Conservation (phyloP, 2,113 vertebrate genomes). For the Eolophus roseicapilla region DNA sequence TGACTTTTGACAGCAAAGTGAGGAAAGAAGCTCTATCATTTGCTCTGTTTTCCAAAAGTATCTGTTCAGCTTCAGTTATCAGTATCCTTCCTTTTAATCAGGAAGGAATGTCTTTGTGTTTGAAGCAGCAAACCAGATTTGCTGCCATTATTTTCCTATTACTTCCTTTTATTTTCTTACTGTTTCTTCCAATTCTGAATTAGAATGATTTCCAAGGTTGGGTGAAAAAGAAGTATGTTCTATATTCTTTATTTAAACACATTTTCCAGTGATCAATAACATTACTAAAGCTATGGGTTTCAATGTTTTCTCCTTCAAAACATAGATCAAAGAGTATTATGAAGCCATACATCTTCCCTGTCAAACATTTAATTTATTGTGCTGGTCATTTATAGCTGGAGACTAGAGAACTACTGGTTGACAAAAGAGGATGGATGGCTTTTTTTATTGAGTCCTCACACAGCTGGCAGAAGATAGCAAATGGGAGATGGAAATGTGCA, state of each 20-base stretch:
- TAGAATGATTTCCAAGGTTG: slow-evolving; percentile 9
- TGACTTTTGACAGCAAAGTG: neutral
- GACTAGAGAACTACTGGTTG: slow-evolving; percentile 51
- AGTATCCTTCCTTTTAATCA: slow-evolving; percentile 20
- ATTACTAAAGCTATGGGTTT: slow-evolving; percentile 41
- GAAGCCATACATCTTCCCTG: slow-evolving; percentile 48
- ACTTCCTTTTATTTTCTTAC: neutral
- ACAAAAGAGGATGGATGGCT: slow-evolving; percentile 60
- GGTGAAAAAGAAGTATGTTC: neutral
- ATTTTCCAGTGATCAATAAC: slow-evolving; percentile 25
- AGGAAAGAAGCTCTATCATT: neutral
- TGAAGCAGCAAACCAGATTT: neutral
- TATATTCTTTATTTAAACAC: slow-evolving; percentile 38
- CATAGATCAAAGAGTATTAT: slow-evolving; percentile 41
- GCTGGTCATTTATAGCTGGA: slow-evolving; percentile 60
- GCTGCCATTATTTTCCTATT: neutral
- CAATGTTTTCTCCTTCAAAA: slow-evolving; percentile 56
- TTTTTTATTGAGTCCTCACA: slow-evolving; percentile 49
- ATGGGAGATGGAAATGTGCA: neutral
- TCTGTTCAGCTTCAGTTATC: slow-evolving; percentile 7
- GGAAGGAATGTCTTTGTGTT: neutral
- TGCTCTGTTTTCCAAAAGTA: neutral
- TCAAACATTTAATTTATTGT: slow-evolving; percentile 71
- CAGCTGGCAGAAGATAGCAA: slow-evolving; percentile 39
- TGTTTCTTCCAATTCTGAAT: slow-evolving; percentile 11